phyloP scores from a whole-genome alignment of 2,113 vertebrate genomes.

The Haemorhous mexicanus region DNA sequence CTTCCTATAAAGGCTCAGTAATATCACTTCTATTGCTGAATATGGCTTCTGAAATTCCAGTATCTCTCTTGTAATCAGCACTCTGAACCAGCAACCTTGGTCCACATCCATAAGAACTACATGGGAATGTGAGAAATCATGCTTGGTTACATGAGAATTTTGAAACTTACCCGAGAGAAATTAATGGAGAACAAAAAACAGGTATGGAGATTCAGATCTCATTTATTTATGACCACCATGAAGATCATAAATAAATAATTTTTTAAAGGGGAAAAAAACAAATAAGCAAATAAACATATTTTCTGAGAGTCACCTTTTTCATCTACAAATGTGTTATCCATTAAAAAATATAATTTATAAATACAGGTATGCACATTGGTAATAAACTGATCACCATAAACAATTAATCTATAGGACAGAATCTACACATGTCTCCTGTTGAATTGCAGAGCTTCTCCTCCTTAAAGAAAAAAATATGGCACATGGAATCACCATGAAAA shows the following conservation, averaged over 20 bases:
- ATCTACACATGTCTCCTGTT: not conserved
- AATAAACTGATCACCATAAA: not conserved
- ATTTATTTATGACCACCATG: not conserved
- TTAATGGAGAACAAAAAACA: not conserved
- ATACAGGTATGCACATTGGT: not conserved
- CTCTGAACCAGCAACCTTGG: not conserved
- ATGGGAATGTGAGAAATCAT: not conserved
- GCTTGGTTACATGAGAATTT: not conserved
- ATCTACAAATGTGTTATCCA: not conserved
- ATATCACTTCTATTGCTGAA: not conserved
- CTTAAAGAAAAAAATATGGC: not conserved
- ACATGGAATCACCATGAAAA: not conserved
- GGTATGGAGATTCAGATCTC: not conserved
- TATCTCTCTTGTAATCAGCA: not conserved
- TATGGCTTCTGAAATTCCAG: not conserved
- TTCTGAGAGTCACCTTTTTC: not conserved
- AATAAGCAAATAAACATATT: not conserved
- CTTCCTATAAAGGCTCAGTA: not conserved
- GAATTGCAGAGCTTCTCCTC: not conserved
- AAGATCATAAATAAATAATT: not conserved
- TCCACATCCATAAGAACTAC: not conserved
- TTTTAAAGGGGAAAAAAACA: accelerated
- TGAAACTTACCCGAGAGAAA: not conserved
- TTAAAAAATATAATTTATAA: not conserved
- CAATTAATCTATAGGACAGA: not conserved